These are phyloP conservation scores for Lepus townsendii DNA, from an alignment of 2,797 vertebrate species.

Conservation along the genomic window DNA sequence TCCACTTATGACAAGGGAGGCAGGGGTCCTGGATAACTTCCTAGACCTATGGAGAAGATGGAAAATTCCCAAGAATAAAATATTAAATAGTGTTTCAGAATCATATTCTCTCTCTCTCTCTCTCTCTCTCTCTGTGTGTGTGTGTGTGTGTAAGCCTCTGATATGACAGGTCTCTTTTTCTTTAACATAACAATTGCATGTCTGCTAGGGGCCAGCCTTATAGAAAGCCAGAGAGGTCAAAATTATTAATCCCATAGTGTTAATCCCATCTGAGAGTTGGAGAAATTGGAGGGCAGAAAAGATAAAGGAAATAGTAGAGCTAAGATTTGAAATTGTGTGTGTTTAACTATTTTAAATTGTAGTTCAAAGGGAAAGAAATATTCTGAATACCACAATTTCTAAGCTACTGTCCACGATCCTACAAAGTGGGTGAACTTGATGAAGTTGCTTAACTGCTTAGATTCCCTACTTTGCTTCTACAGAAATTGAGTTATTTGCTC, in stretches of 20 bases:
- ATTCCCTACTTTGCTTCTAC: neutral
- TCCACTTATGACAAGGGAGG: neutral
- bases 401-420: neutral
- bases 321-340: slow-evolving; percentile 17
- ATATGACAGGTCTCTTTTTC: neutral
- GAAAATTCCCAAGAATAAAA: slow-evolving; percentile 31
- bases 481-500: slow-evolving; percentile 26
- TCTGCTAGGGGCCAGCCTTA: neutral
- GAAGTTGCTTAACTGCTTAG: neutral
- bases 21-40: neutral
- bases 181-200: neutral
- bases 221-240: slow-evolving; percentile 25
- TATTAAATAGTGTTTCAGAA: neutral
- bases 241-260: slow-evolving; percentile 5
- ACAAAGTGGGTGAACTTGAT: neutral
- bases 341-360: neutral
- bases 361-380: neutral
- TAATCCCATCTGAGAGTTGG: slow-evolving; percentile 8
- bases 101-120: neutral
- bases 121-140: neutral
- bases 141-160: neutral
- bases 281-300: slow-evolving; percentile 45
- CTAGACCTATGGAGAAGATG: neutral
- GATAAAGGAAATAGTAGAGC: neutral
- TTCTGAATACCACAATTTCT: neutral